These are phyloP conservation scores for Pterobdella sp. DNA, from an alignment of 2,888 invertebrate species.

Conservation along the genomic window DNA sequence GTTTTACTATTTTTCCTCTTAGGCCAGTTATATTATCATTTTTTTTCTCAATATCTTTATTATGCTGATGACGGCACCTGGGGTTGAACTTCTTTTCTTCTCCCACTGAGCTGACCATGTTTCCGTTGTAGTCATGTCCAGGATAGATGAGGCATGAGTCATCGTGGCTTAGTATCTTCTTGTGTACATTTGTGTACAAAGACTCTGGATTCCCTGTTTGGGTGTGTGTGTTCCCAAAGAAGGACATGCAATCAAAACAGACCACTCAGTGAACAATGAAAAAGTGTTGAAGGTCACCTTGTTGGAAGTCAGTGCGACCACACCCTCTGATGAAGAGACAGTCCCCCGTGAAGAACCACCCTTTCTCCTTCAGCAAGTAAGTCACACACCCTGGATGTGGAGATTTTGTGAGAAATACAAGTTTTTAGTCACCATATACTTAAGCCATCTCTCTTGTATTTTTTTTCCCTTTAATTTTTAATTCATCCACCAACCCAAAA, in stretches of 20 bases:
- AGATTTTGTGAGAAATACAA: too few species aligned
- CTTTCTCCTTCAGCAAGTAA: slow-evolving; percentile 56
- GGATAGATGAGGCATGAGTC: slow-evolving; percentile 77
- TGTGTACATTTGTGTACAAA: slow-evolving; percentile 79
- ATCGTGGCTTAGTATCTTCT: slow-evolving; percentile 77
- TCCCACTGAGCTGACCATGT: slow-evolving; percentile 75
- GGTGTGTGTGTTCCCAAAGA: neutral
- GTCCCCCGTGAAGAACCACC: slow-evolving; percentile 80
- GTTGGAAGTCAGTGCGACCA: slow-evolving; percentile 96
- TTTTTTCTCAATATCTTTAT: neutral
- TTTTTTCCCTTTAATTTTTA: too few species aligned
- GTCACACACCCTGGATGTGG: slow-evolving; percentile 68
- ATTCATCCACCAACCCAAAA: too few species aligned
- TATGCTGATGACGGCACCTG: neutral
- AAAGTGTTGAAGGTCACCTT: too few species aligned
- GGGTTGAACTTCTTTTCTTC: slow-evolving; percentile 86
- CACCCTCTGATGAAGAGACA: slow-evolving; percentile 87
- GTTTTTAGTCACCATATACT: too few species aligned
- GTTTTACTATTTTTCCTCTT: too few species aligned
- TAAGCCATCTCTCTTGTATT: too few species aligned
- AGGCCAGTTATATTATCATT: too few species aligned
- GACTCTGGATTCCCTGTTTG: slow-evolving; percentile 56
- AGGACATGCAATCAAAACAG: too few species aligned
- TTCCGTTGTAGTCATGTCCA: slow-evolving; percentile 91
- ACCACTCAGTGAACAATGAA: too few species aligned